A percentile compares a stretch with the other conserved stretches of the same genome.
phyloP scores from a whole-genome alignment of 1,140 invertebrate species.

The Pteromalus puparum region DNA sequence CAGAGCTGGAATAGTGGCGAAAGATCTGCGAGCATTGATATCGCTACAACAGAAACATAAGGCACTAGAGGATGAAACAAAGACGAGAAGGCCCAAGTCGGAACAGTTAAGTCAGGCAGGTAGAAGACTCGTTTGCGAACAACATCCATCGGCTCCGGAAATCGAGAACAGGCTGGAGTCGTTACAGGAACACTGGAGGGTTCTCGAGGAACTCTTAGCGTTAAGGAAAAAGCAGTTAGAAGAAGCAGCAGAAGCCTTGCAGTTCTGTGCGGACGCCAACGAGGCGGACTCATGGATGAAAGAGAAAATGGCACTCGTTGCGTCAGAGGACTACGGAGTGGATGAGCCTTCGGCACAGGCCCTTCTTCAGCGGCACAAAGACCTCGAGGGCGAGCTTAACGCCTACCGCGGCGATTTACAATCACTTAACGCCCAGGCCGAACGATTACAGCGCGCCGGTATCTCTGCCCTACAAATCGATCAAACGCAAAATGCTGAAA shows the following conservation, averaged over 20 bases:
- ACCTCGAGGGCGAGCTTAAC: conserved; percentile 92
- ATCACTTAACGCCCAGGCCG: conserved; percentile 89
- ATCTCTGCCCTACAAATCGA: conserved; percentile 79
- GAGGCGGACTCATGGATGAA: conserved; percentile 98
- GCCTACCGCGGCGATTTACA: conserved; percentile 94
- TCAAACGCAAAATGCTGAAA: conserved; percentile 75
- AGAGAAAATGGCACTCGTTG: conserved; percentile 92
- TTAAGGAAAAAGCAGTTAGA: conserved; percentile 90
- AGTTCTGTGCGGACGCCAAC: conserved; percentile 97
- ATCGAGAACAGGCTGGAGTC: conserved; percentile 88
- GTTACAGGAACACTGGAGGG: conserved; percentile 89
- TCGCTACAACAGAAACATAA: conserved; percentile 97
- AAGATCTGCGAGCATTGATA: conserved; percentile 93
- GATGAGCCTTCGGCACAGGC: conserved; percentile 94
- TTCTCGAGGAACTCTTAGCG: conserved; percentile 89
- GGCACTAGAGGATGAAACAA: conserved; percentile 93
- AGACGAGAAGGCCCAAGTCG: conserved; percentile 86
- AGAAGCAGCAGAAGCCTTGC: conserved; percentile 94
- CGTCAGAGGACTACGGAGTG: conserved; percentile 90
- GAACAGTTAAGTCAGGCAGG: conserved; percentile 86
- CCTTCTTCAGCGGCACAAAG: conserved; percentile 88
- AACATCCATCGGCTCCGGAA: conserved; percentile 86
- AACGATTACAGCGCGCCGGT: conserved; percentile 86
- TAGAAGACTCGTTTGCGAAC: conserved; percentile 84
- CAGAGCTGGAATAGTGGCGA: conserved; percentile 91